These are phyloP conservation scores for Phaenicophaeus curvirostris DNA, from an alignment of 2,797 vertebrate species.

Conservation along the genomic window DNA sequence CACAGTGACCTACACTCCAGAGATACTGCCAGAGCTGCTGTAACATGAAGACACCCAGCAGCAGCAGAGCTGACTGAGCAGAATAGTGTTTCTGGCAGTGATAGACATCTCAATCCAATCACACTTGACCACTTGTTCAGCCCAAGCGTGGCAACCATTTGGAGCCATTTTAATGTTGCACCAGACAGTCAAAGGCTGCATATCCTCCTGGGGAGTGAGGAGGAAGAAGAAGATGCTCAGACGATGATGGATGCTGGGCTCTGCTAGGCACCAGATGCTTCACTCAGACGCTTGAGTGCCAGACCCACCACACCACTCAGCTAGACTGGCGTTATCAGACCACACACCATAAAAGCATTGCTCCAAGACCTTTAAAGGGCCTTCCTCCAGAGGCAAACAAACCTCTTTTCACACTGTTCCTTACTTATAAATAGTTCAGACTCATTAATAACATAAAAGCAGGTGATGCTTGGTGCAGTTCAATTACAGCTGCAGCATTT, in stretches of 20 bases:
- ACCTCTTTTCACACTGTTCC: not conserved
- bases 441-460: slow-evolving; percentile 63
- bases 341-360: not conserved
- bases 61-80: fast-evolving
- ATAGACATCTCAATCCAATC: not conserved
- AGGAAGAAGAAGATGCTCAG: not conserved
- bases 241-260: not conserved
- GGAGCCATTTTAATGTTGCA: not conserved
- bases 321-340: not conserved
- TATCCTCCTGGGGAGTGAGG: fast-evolving
- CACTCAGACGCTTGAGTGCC: not conserved
- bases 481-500: slow-evolving; percentile 54
- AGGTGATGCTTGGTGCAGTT: slow-evolving; percentile 29
- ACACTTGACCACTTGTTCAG: not conserved
- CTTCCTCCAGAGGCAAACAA: not conserved
- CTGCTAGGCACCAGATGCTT: not conserved
- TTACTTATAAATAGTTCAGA: slow-evolving; percentile 48
- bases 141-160: fast-evolving
- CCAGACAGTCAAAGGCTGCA: not conserved
- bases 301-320: not conserved
- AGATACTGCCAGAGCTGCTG: not conserved
- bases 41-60: not conserved
- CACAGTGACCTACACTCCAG: not conserved
- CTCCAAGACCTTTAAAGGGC: not conserved
- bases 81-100: not conserved